Evolutionary conservation across 2,797 vertebrate genomes (phyloP).

Genomic region (Pangasius mekongensis): DNA sequence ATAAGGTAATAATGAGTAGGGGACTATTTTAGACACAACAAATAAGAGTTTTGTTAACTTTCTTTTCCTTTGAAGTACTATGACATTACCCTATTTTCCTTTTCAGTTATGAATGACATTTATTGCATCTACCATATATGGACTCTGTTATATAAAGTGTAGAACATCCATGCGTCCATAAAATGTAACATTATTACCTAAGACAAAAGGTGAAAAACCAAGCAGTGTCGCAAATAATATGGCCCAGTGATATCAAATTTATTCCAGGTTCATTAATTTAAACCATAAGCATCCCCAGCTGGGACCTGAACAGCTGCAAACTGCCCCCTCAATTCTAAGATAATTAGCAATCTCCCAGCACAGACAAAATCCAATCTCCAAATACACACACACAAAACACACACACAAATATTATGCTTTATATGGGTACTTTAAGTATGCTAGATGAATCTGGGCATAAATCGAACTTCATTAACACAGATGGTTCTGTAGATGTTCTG

Average conservation of each 20-base stretch:
- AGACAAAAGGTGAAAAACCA: constrained; percentile 13
- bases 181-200: not conserved
- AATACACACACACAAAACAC: constrained; percentile 40
- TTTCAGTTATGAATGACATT: not conserved
- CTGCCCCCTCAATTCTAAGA: constrained; percentile 37
- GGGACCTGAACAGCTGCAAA: constrained; percentile 57
- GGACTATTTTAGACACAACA: not conserved
- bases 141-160: not conserved
- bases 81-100: not conserved
- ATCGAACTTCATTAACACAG: not conserved
- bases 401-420: not conserved
- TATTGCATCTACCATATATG: not conserved
- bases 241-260: constrained; percentile 12
- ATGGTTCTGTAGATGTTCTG: not conserved
- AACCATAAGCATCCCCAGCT: constrained; percentile 47
- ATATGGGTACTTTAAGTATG: not conserved
- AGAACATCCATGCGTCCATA: not conserved
- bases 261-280: constrained; percentile 44
- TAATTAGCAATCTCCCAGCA: constrained; percentile 52
- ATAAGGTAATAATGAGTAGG: not conserved
- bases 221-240: constrained; percentile 17
- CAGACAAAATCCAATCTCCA: constrained; percentile 36
- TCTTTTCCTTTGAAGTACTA: not conserved
- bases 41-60: not conserved
- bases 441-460: not conserved